Conservation (phyloP, 1,140 invertebrate species). For the Anastrepha ludens region DNA sequence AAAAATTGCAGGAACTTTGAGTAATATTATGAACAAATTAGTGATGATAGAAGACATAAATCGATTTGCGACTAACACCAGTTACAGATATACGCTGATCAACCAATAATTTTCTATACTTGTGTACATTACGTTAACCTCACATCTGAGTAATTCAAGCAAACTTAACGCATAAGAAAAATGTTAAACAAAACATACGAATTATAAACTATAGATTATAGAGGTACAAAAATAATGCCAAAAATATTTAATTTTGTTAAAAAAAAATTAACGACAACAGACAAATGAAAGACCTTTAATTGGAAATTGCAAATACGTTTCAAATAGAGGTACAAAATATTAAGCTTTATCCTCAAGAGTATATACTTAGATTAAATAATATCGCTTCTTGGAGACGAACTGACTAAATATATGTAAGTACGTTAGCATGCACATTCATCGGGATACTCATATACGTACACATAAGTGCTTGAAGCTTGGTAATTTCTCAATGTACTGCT, state of each 20-base stretch:
- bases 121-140: neutral
- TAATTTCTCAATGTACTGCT: neutral
- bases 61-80: conserved; percentile 72
- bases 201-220: neutral
- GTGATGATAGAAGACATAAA: conserved; percentile 67
- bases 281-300: neutral
- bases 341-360: neutral
- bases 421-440: neutral
- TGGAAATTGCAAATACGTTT: neutral
- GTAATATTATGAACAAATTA: too few relatives aligned
- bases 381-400: neutral
- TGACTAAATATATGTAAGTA: neutral
- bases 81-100: conserved; percentile 65
- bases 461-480: neutral
- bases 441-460: too few relatives aligned
- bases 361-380: neutral
- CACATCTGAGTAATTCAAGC: neutral
- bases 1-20: too few relatives aligned
- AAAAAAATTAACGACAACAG: neutral
- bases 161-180: neutral
- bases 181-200: neutral
- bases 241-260: neutral
- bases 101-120: conserved; percentile 6
- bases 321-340: neutral
- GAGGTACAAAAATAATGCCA: conserved; percentile 26